Evolutionary conservation across 2,113 vertebrate species (phyloP).

Genomic region (Lathamus discolor): DNA sequence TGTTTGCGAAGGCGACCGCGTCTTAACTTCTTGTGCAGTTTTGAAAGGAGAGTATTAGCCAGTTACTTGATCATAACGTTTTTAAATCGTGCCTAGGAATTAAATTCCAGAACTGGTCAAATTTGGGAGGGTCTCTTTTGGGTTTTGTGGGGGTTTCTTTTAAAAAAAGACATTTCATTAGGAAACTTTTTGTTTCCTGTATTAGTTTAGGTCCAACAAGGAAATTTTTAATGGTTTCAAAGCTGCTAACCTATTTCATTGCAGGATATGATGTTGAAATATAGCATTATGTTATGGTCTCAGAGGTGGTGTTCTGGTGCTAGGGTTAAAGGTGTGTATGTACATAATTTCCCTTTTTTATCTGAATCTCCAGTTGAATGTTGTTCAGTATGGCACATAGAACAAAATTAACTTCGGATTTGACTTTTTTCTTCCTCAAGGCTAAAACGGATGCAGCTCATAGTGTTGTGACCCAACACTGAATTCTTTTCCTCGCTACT

Average conservation of each 20-base stretch:
- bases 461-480: slow-evolving; percentile 73
- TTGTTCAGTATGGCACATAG: slow-evolving; percentile 75
- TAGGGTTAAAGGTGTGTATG: slow-evolving; percentile 66
- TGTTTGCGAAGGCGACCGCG: slow-evolving; percentile 39
- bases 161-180: slow-evolving; percentile 45
- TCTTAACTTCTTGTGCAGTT: slow-evolving; percentile 47
- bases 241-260: slow-evolving; percentile 76
- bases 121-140: not conserved
- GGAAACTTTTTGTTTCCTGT: slow-evolving; percentile 56
- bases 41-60: slow-evolving; percentile 20
- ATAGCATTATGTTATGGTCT: slow-evolving; percentile 72
- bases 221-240: slow-evolving; percentile 61
- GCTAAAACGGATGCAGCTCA: slow-evolving; percentile 66
- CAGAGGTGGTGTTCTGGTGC: slow-evolving; percentile 68
- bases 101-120: slow-evolving; percentile 60
- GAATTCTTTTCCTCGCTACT: slow-evolving; percentile 51
- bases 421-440: slow-evolving; percentile 50
- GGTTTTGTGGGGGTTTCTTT: not conserved
- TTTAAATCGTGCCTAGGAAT: slow-evolving; percentile 65
- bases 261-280: slow-evolving; percentile 67
- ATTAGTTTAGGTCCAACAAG: slow-evolving; percentile 56
- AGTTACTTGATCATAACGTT: slow-evolving; percentile 51
- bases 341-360: slow-evolving; percentile 76
- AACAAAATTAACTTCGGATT: slow-evolving; percentile 68
- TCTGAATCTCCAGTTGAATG: slow-evolving; percentile 70